phyloP scores from a whole-genome alignment of 2,797 vertebrate genomes.

The Acrossocheilus wenchowensis region DNA sequence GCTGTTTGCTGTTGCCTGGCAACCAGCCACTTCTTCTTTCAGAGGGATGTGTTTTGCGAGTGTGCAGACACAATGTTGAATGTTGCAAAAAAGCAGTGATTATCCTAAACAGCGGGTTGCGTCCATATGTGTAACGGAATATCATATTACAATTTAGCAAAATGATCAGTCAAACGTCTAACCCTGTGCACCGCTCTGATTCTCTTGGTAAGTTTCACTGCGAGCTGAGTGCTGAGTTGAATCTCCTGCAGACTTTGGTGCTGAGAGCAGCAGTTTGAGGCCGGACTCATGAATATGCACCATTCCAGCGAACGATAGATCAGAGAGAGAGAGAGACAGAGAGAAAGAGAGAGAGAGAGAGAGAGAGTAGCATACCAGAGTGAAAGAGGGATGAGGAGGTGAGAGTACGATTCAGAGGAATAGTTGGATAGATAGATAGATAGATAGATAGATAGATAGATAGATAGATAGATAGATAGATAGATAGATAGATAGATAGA shows the following conservation, averaged over 20 bases:
- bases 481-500: background rate
- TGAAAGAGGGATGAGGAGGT: constrained; percentile 62
- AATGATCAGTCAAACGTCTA: constrained; percentile 34
- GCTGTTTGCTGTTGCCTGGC: constrained; percentile 81
- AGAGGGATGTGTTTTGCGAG: constrained; percentile 72
- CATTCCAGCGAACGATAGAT: constrained; percentile 73
- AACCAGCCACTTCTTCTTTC: constrained; percentile 78
- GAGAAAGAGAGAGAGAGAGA: background rate
- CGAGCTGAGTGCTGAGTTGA: constrained; percentile 73
- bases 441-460: background rate
- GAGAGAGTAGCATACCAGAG: background rate
- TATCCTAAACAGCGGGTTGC: constrained; percentile 39
- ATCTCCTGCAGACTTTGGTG: constrained; percentile 77
- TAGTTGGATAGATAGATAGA: background rate
- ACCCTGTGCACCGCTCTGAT: constrained; percentile 34
- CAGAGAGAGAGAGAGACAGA: constrained; percentile 33
- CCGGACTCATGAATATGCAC: constrained; percentile 81
- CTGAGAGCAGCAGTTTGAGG: constrained; percentile 78
- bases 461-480: background rate
- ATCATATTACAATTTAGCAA: constrained; percentile 45
- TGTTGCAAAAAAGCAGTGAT: constrained; percentile 55
- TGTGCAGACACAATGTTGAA: constrained; percentile 62
- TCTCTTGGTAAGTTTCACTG: constrained; percentile 70
- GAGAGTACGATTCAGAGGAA: background rate
- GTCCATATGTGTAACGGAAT: constrained; percentile 24